Evolutionary conservation across 2,113 vertebrate species (phyloP), one percentile per base, ranked within the genome.

Genomic region (Oryzias javanicus): DNA sequence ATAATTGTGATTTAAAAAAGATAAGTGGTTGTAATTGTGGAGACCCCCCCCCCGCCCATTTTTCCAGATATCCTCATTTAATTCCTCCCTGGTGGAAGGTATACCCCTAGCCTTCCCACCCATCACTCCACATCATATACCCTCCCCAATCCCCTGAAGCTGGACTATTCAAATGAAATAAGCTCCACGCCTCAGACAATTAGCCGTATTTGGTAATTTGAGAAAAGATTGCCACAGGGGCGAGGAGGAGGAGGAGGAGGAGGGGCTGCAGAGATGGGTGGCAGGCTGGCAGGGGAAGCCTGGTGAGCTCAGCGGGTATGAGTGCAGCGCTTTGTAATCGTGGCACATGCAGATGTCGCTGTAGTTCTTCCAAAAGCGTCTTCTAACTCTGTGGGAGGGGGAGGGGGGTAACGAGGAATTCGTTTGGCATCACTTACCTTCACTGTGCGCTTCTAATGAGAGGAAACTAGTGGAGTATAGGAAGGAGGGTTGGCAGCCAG

Each of bases 341-440:
- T 81, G 88, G 94, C 91, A 95, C 96, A 98, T 95, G 95, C 95
- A 99, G 96, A 97, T 98, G 96, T 98, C 96, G 96, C 96, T 99
- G 95, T 97, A 96, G 96, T 96, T 94, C 97, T 98, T 96, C 92
- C 91, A 91, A 96, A 96, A 92, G 90, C 90, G 81, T 72, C 89
- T 89, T 92, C 91, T 89, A 93, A 90, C 73, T 5, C 42, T 87
- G 91, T 89, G 92, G 75, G 92, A 80, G 48, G 76, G 92, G 58
- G 76, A 40, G 76, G 92, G 58, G 76, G 83, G 91, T 94, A 95
- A 95, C 57, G 86, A 96, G 88, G 55, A 87, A 78, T 84, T 92
- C 84, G 81, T 92, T 92, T 90, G 86, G 83, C 76, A 89, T 89
- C 78, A 68, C 82, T 82, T 88, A 90, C 85, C 79, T 90, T 76